Evolutionary conservation across 2,113 vertebrate genomes (phyloP), one percentile per base, ranked within the genome.

Genomic region (Sceloporus undulatus): DNA sequence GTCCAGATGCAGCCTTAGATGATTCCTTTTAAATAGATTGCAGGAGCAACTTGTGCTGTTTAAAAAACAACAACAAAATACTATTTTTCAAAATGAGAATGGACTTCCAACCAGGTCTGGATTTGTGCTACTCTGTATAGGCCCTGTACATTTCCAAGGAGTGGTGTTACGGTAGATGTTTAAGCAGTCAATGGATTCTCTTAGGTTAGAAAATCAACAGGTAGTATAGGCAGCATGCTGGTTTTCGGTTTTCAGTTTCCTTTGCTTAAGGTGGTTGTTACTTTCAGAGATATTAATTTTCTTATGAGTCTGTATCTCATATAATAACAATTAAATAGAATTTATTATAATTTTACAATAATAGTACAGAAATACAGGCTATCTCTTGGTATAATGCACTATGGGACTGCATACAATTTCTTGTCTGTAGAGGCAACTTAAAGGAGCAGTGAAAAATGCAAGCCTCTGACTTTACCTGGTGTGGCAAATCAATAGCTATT

Each of bases 401-500:
- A 79, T 90, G 56, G 76, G 88, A 90, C 93, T 93, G 79, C 74
- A 92, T 42, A 52, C 40, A 16, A 91, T 91, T 86, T 79, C 38
- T 90, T 82, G 16, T 90, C 83, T 73, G 38, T 85, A 68, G 6
- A 66, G 82, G 40, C 40, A 79, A 70, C 86, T 79, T 88, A 90
- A 91, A 92, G 79, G 84, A 81, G 78, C 42, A 85, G 86, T 84
- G 9, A 87, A 56, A 54, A 89, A 86, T 92, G 85, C 87, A 94
- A 87, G 93, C 92, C 59, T 96, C 93, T 92, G 92, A 94, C 96
- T 95, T 96, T 94, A 95, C 92, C 80, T 95, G 92, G 94, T 94
- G 89, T 94, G 81, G 6, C 95, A 94, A 97, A 96, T 97, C 96
- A 90, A 96, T 97, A 94, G 21, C 93, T 90, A 95, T 96, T 94